A percentile compares a stretch with the other conserved stretches of the same genome.
Evolutionary conservation across 2,888 invertebrate species (phyloP).

Genomic region (Hydraecia micacea): DNA sequence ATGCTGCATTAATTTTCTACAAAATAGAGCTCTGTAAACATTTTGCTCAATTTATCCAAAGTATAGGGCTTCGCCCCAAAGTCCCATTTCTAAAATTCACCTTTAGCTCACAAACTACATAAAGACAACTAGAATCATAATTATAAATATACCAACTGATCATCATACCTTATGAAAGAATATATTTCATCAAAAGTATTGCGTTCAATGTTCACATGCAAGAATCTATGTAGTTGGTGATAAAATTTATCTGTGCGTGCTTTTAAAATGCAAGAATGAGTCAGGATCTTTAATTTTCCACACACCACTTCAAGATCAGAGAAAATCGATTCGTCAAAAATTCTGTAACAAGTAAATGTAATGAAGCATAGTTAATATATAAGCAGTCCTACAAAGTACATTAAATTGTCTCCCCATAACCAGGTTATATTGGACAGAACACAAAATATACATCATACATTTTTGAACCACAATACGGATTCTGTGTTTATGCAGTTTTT

Average conservation of each 20-base stretch:
- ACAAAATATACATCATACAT: slow-evolving; percentile 21
- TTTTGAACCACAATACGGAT: slow-evolving; percentile 4
- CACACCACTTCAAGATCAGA: slow-evolving; percentile 91
- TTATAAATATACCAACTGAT: slow-evolving; percentile 12
- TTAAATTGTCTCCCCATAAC: slow-evolving; percentile 7
- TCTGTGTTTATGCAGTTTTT: slow-evolving; percentile 3
- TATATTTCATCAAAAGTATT: slow-evolving; percentile 89
- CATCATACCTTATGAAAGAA: slow-evolving; percentile 88
- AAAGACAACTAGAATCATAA: slow-evolving; percentile 7
- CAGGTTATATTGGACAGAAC: slow-evolving; percentile 24
- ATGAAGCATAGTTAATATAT: slow-evolving; percentile 35
- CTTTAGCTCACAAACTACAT: background rate
- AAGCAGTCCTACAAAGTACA: slow-evolving; percentile 22
- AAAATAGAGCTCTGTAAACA: background rate
- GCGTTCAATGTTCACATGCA: slow-evolving; percentile 88
- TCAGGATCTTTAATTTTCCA: slow-evolving; percentile 90
- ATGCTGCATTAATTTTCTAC: no score
- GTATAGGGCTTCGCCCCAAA: background rate
- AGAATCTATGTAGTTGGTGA: slow-evolving; percentile 88
- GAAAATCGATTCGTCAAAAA: slow-evolving; percentile 91
- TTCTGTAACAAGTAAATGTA: slow-evolving; percentile 85
- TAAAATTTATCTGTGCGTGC: slow-evolving; percentile 91
- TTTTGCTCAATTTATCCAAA: background rate
- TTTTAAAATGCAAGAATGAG: slow-evolving; percentile 91
- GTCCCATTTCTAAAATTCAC: slow-evolving; percentile 11